Percentiles rank a stretch among this genome's conserved stretches.
phyloP scores from a whole-genome alignment of 2,797 vertebrate species.

The Pangasius djambal region DNA sequence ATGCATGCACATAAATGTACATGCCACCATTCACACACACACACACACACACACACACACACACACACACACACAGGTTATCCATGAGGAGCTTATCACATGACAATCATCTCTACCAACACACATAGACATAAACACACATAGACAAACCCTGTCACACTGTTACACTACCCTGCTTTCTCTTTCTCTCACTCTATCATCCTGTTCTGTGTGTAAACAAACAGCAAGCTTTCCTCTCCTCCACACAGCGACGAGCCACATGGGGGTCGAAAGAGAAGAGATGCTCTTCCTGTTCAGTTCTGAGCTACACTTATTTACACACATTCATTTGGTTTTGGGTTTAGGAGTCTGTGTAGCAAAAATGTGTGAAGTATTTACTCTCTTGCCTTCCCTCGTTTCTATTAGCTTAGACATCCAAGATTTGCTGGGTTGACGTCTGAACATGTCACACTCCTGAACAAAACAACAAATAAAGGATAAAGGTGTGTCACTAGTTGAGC shows the following conservation, averaged over 20 bases:
- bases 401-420: too few relatives aligned
- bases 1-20: conserved; percentile 15
- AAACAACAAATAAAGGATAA: background rate
- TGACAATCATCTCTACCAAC: conserved; percentile 51
- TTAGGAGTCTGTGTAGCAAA: background rate
- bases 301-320: background rate
- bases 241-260: conserved; percentile 49
- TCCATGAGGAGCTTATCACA: conserved; percentile 1
- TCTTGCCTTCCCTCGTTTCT: background rate
- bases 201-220: conserved; percentile 73
- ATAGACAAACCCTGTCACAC: conserved; percentile 30
- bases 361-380: background rate
- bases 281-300: background rate
- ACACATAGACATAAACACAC: conserved; percentile 33
- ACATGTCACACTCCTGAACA: background rate
- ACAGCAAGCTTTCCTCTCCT: conserved; percentile 59
- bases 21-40: conserved; percentile 6
- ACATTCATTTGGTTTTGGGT: background rate
- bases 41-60: conserved; percentile 23
- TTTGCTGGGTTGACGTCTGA: background rate
- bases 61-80: conserved; percentile 16
- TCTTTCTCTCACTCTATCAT: conserved; percentile 65
- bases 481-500: background rate
- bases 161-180: conserved; percentile 22
- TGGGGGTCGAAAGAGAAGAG: conserved; percentile 58